phyloP scores from a whole-genome alignment of 2,113 vertebrate species.

The Gnathonemus longibarbis region DNA sequence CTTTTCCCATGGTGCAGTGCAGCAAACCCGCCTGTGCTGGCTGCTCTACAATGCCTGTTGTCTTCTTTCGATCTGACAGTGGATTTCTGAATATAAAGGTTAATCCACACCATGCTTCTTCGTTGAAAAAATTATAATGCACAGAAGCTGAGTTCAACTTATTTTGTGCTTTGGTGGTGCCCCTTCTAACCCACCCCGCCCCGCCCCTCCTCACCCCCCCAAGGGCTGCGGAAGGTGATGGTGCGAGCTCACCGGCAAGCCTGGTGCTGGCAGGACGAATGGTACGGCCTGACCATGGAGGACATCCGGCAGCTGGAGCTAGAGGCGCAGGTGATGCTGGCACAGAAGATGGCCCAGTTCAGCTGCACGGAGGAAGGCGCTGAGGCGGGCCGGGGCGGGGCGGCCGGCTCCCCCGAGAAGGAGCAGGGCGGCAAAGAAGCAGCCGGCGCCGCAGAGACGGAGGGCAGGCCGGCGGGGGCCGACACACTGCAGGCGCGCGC shows the following conservation, averaged over 20 bases:
- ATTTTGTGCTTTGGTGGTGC: neutral
- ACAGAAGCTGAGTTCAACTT: neutral
- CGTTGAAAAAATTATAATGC: neutral
- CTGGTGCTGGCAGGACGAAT: constrained; percentile 99
- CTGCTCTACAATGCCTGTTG: neutral
- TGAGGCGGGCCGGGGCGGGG: constrained; percentile 41
- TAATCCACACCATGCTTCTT: neutral
- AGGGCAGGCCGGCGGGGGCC: constrained; percentile 48
- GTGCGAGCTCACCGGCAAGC: constrained; percentile 93
- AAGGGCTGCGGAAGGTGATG: constrained; percentile 92
- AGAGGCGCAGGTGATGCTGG: constrained; percentile 86
- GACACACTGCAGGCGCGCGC: constrained; percentile 71
- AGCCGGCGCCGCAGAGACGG: constrained; percentile 55
- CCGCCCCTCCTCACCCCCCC: neutral
- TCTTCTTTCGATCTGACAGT: neutral
- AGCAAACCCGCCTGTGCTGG: neutral
- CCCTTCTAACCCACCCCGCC: neutral
- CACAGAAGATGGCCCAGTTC: constrained; percentile 89
- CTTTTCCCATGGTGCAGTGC: neutral
- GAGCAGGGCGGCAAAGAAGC: constrained; percentile 63
- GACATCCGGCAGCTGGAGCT: constrained; percentile 92
- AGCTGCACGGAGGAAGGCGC: constrained; percentile 54
- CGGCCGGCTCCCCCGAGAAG: constrained; percentile 49
- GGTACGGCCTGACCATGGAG: constrained; percentile 93
- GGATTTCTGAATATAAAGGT: neutral